Conservation (phyloP, 2,797 vertebrate genomes). For the Crocodylus rhombifer region DNA sequence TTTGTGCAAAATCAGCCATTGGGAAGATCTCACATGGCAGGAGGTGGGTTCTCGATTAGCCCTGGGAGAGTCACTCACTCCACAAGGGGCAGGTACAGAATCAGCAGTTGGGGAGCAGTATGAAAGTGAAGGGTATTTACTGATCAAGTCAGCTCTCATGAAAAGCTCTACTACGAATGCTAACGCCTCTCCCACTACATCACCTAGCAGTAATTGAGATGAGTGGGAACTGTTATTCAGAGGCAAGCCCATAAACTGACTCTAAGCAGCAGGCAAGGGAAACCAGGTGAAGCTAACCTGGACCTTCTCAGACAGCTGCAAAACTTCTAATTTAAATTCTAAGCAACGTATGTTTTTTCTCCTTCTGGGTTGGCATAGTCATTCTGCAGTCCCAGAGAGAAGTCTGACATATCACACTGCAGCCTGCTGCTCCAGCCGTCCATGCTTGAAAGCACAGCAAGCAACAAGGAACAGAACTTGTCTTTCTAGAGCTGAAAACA, state of each 20-base stretch:
- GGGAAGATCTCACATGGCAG: no score
- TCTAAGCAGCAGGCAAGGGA: no score
- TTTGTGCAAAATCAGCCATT: no score
- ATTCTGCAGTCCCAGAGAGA: background rate
- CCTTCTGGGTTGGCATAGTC: background rate
- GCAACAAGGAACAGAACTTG: no score
- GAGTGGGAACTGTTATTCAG: background rate
- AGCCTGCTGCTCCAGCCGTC: background rate
- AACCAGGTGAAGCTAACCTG: background rate
- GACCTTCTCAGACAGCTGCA: background rate
- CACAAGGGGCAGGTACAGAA: no score
- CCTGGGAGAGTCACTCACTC: no score
- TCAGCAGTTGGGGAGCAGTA: background rate
- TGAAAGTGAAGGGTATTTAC: background rate
- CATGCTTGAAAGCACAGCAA: no score
- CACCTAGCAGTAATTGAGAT: background rate
- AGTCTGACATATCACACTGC: background rate
- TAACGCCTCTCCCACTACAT: background rate
- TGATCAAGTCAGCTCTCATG: background rate
- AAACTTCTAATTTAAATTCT: background rate
- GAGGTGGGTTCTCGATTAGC: no score
- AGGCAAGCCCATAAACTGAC: background rate
- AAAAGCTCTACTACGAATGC: background rate
- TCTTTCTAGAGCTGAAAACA: no score
- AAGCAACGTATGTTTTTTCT: background rate